These are phyloP conservation scores for Pseudomyrmex pallidus DNA, from an alignment of 1,140 invertebrate genomes.

Conservation along the genomic window DNA sequence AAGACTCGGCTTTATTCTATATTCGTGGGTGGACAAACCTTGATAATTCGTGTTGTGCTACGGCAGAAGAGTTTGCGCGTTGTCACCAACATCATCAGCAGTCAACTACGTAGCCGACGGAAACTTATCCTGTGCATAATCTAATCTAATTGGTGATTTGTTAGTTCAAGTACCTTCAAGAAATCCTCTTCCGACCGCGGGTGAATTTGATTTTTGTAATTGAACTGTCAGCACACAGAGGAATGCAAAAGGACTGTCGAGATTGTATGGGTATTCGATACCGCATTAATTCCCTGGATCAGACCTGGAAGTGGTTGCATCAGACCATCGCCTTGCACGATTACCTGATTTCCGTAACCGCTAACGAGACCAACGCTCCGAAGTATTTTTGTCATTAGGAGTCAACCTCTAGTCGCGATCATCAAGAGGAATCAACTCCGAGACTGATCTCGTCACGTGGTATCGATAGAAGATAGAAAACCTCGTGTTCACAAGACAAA, in stretches of 20 bases:
- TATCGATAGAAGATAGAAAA: too few species aligned
- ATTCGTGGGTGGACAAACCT: neutral
- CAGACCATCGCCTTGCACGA: slow-evolving; percentile 94
- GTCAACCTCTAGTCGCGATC: slow-evolving; percentile 1
- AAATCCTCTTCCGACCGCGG: slow-evolving; percentile 3
- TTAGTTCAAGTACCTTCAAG: neutral
- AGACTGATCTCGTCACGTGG: slow-evolving; percentile 19
- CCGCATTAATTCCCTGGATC: slow-evolving; percentile 93
- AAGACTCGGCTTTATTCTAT: neutral
- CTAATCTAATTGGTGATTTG: neutral
- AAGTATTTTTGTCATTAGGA: slow-evolving; percentile 76
- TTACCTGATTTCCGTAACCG: slow-evolving; percentile 92
- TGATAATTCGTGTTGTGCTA: neutral
- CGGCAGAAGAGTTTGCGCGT: neutral
- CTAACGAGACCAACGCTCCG: slow-evolving; percentile 88
- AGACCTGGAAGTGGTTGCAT: slow-evolving; percentile 97
- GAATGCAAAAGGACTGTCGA: slow-evolving; percentile 92
- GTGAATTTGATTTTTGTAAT: slow-evolving; percentile 80
- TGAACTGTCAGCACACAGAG: slow-evolving; percentile 89
- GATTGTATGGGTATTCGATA: slow-evolving; percentile 94
- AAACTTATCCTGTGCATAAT: neutral
- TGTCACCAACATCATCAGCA: neutral
- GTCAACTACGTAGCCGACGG: neutral
- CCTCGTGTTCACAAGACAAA: slow-evolving; percentile 34
- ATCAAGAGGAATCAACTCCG: neutral